These are phyloP conservation scores for Oasisia sp. DNA, from an alignment of 2,888 invertebrate genomes.

Conservation along the genomic window DNA sequence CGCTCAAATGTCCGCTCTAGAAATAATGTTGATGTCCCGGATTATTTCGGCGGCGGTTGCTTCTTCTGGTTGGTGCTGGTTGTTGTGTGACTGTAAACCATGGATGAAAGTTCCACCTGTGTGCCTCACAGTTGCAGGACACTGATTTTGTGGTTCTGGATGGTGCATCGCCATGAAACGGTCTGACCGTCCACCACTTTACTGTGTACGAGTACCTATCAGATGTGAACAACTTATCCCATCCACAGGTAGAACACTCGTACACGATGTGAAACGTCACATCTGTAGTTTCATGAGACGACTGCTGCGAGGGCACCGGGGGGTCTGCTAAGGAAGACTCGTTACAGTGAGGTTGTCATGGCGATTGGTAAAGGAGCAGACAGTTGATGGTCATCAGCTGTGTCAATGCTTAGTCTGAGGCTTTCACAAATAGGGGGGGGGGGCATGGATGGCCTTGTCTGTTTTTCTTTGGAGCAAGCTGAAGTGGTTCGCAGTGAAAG, in stretches of 20 bases:
- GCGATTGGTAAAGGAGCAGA: too few relatives aligned
- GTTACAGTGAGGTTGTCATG: too few relatives aligned
- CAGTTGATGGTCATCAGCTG: too few relatives aligned
- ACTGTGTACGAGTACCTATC: background rate
- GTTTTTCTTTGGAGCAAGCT: background rate
- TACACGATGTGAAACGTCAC: background rate
- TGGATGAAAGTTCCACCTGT: background rate
- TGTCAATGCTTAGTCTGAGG: too few relatives aligned
- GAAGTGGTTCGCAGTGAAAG: background rate
- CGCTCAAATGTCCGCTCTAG: background rate
- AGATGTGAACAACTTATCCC: background rate
- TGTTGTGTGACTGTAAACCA: background rate
- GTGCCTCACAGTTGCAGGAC: background rate
- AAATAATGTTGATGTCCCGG: background rate
- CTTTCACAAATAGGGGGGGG: too few relatives aligned
- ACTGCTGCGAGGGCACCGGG: background rate
- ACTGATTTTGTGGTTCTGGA: background rate
- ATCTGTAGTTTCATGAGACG: background rate
- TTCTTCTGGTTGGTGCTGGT: background rate
- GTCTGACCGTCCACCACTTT: background rate
- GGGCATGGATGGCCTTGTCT: background rate
- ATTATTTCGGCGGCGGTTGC: background rate
- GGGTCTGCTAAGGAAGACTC: too few relatives aligned
- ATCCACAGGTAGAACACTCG: background rate
- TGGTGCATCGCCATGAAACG: background rate